Evolutionary conservation across 2,888 invertebrate species (phyloP).

Genomic region (Xylota sylvarum): DNA sequence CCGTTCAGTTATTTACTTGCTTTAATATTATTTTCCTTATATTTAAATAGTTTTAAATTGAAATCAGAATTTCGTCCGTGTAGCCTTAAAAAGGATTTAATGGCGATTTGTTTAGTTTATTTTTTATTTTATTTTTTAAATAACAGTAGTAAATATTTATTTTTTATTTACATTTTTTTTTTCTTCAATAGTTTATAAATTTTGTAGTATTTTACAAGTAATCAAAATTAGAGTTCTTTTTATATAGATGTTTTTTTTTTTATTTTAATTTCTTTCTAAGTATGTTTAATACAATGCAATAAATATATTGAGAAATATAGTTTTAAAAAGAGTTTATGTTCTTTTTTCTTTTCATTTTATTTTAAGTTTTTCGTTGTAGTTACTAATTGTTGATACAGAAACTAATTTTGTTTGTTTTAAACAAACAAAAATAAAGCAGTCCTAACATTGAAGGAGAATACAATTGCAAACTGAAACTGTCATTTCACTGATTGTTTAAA

Average conservation of each 20-base stretch:
- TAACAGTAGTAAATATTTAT: constrained; percentile 72
- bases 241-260: constrained; percentile 40
- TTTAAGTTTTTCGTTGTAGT: constrained; percentile 14
- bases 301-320: constrained; percentile 73
- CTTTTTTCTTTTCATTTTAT: constrained; percentile 4
- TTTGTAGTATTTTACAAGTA: constrained; percentile 64
- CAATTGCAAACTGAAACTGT: no score
- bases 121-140: constrained; percentile 43
- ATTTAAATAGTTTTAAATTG: constrained; percentile 42
- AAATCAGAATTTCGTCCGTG: constrained; percentile 76
- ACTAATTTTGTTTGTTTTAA: no score
- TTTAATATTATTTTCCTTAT: constrained; percentile 67
- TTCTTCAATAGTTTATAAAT: constrained; percentile 48
- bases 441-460: no score
- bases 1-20: constrained; percentile 62
- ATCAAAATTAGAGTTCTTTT: constrained; percentile 67
- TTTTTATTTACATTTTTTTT: constrained; percentile 66
- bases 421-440: no score
- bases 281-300: constrained; percentile 73
- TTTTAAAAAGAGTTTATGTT: constrained; percentile 41
- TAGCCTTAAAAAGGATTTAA: constrained; percentile 76
- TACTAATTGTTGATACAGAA: no score
- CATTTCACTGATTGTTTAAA: no score
- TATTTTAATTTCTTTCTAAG: constrained; percentile 49
- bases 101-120: constrained; percentile 66